Evolutionary conservation across 2,797 vertebrate genomes (phyloP), one percentile per base, ranked within the genome.

Genomic region (Melanotaenia boesemani): DNA sequence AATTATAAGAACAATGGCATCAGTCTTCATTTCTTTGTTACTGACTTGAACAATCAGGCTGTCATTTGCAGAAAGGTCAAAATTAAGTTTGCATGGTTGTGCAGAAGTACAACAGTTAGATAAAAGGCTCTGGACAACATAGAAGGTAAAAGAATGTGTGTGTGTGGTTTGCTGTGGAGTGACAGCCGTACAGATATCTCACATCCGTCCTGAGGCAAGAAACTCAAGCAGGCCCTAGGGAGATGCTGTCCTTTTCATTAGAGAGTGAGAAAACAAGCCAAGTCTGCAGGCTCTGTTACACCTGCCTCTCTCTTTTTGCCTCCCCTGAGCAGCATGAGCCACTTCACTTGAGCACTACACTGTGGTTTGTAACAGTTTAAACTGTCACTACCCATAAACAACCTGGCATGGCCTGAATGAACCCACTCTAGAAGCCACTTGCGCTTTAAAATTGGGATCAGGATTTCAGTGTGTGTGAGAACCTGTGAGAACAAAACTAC

Each of bases 111-210:
- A 44, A 44, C 20, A 11, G 44, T 58, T 34, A 55, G 50, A 58
- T 74, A 56, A 74, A 44, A 69, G 44, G 74, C 3, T 41, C 26
- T 30, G 44, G n/a, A 63, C 62, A 41, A 36, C 13, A 24, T 18
- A 56, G 28, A 30, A 54, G 66, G 10, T 61, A 56, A 48, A 41
- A 8, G 20, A 55, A 16, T 65, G 63, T 76, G 66, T 32, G 64
- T 48, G 70, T 77, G 70, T 60, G 30, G 77, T 82, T 87, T 88
- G 80, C 69, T 70, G 62, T 54, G 65, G 84, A 72, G 88, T 90
- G 91, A 91, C 93, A 94, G 93, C 93, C 91, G 87, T 90, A 94
- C 92, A 93, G 93, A 95, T 94, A 92, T 88, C 91, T 91, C 89
- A 82, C 90, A 89, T 93, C 88, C 88, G 79, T 87, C 87, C 88